Base-by-base conservation (phyloP, 2,888 invertebrate species). In the Nomada fucata region DNA sequence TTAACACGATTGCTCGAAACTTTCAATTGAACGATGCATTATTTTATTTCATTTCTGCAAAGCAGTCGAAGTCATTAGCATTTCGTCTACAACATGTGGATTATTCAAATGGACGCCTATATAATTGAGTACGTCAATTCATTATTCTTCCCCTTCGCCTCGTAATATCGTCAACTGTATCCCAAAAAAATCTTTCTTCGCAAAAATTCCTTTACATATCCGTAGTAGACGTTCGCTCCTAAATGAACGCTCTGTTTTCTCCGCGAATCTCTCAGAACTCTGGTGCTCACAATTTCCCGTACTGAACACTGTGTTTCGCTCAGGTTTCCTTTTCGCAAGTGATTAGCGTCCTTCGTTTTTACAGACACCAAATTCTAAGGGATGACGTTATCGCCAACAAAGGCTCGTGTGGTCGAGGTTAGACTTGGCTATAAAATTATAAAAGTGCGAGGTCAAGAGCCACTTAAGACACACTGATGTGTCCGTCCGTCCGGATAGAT, bases 401-500 rank as follows among this genome's bases (percentile, higher is more conserved):
- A 76, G 76, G 42, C 76, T 77, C 60, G 55, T 63, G 55, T 57
- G 55, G 42, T 42, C 69, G 82, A 61, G 74, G 77, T 65, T 78
- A 77, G 60, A 76, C 72, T 47, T 50, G 75, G 64, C 26, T 75
- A 69, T 83, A 79, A 79, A 81, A 74, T 77, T 76, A 70, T 75
- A 71, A 78, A 86, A 83, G 82, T 74, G 86, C 82, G 83, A 88
- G 88, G 88, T 88, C 88, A 86, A 88, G 86, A 88, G 85, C 80
- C 88, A 88, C 86, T 88, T 88, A 83, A 76, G 83, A 86, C 26
- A 71, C 81, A 82, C 73, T 79, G 77, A 84, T 83, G 83, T 77
- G 69, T 71, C 67, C 78, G 70, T 60, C 64, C 63, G 79, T 65
- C 69, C 60, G 60, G 63, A 76, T 83, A 81, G 79, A 86, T 86